Base-by-base conservation (phyloP, 1,140 invertebrate genomes). In the Solenopsis invicta region DNA sequence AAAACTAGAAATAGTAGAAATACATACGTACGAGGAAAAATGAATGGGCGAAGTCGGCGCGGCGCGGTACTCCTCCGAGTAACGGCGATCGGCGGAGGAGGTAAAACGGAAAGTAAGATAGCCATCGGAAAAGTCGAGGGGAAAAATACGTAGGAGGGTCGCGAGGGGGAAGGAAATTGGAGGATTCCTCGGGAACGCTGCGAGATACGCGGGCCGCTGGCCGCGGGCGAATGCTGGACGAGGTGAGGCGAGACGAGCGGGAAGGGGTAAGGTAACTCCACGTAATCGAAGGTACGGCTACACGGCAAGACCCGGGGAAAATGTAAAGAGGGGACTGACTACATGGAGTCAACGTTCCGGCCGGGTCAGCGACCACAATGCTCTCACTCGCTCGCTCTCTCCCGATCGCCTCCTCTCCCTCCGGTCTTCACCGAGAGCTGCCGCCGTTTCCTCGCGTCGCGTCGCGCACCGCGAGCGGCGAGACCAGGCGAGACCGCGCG, bases 311-410 rank as follows among this genome's bases (percentile, higher is more conserved):
- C 87, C 75, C 89, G 91, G 92, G 92, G 91, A 91, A 94, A 92
- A 93, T 94, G 90, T 91, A 90, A 91, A 94, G 93, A 48, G 93
- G 92, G 93, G 92, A 94, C 89, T 92, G 94, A 93, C 94, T 95
- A 93, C 93, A 93, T 93, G 94, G 94, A 95, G 95, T 95, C 95
- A 95, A 95, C 94, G 95, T 95, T 95, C 95, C 94, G 93, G 94
- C 90, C 94, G 93, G 95, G 95, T 95, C 95, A 95, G 94, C 94
- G 95, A 95, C 95, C 95, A 95, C 93, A 89, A 92, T 93, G 90
- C 90, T 71, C 74, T 82, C 37, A 12, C 66, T 91, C 67, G 61
- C 66, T 87, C 81, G 50, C 88, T 87, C 76, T 80, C 75, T 82
- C 76, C 9, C 10, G 62, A 54, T 78, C 21, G 16, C 61, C 71